A percentile compares a stretch with the other conserved stretches of the same genome.
Evolutionary conservation across 2,113 vertebrate species (phyloP).

Genomic region (Romanogobio albipinnatus): DNA sequence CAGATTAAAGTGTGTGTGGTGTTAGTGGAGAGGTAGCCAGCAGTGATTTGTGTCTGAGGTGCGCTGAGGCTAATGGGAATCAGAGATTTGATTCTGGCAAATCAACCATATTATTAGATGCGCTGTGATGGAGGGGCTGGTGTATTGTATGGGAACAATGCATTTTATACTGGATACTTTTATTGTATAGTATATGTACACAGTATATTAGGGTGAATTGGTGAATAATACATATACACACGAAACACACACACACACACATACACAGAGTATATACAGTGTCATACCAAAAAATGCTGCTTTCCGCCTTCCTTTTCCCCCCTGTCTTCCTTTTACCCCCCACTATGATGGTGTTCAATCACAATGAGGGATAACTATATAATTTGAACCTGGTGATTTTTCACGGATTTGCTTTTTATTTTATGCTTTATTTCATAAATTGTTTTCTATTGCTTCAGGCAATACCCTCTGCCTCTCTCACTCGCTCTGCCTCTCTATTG

Average conservation of each 20-base stretch:
- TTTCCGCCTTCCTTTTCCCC: background rate
- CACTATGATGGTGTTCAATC: background rate
- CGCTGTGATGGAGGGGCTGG: background rate
- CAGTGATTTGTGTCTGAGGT: background rate
- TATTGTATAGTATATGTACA: background rate
- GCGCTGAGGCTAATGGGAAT: background rate
- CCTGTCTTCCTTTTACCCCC: background rate
- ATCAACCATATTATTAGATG: background rate
- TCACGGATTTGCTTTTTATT: background rate
- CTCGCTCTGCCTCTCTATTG: conserved; percentile 13
- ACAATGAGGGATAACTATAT: background rate
- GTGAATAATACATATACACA: too few relatives aligned
- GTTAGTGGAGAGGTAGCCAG: background rate
- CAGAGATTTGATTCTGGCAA: background rate
- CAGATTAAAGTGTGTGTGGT: background rate
- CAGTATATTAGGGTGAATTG: too few relatives aligned
- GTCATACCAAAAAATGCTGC: background rate
- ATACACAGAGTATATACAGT: background rate
- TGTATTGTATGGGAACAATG: too few relatives aligned
- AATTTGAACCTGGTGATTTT: background rate
- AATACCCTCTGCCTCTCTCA: conserved; percentile 9
- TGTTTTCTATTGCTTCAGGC: background rate
- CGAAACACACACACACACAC: too few relatives aligned
- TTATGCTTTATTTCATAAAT: conserved; percentile 7
- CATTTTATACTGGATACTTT: too few relatives aligned